Percentiles rank a stretch among this genome's conserved stretches.
Evolutionary conservation across 2,888 invertebrate species (phyloP).

Genomic region (Vesta saturnalis): DNA sequence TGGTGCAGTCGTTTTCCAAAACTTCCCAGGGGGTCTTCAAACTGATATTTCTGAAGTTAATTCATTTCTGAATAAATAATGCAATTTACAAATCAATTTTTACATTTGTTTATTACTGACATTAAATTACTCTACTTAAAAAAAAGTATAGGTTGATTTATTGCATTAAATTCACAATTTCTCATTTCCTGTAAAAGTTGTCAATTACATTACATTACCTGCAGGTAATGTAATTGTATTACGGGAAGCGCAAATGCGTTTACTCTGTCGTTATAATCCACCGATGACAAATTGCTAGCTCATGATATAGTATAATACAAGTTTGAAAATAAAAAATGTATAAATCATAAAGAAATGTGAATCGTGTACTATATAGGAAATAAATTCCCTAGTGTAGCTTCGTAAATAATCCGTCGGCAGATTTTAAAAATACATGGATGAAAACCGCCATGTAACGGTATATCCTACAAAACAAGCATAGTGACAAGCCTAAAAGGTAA

Average conservation of each 20-base stretch:
- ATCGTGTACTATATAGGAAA: slow-evolving; percentile 16
- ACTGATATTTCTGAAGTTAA: too few species aligned
- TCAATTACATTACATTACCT: too few species aligned
- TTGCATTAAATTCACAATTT: too few species aligned
- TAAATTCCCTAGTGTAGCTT: slow-evolving; percentile 22
- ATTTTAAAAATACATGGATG: slow-evolving; percentile 31
- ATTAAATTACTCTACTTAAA: too few species aligned
- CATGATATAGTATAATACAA: slow-evolving; percentile 17
- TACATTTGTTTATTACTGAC: too few species aligned
- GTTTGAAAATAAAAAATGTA: slow-evolving; percentile 15
- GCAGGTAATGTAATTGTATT: slow-evolving; percentile 32
- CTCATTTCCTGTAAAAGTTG: too few species aligned
- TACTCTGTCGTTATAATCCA: slow-evolving; percentile 35
- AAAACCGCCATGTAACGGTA: slow-evolving; percentile 28
- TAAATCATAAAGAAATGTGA: slow-evolving; percentile 25
- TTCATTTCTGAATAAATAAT: too few species aligned
- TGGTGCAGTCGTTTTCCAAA: too few species aligned
- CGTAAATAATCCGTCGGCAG: slow-evolving; percentile 30
- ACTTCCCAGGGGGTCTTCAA: too few species aligned
- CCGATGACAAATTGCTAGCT: slow-evolving; percentile 25
- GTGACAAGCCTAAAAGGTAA: slow-evolving; percentile 44
- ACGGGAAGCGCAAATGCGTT: slow-evolving; percentile 32
- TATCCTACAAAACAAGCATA: slow-evolving; percentile 36
- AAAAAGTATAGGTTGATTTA: too few species aligned
- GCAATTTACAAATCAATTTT: too few species aligned